Percentiles rank a stretch among this genome's conserved stretches.
Evolutionary conservation across 2,797 vertebrate genomes (phyloP).

Genomic region (Sphenopsis melanotis): DNA sequence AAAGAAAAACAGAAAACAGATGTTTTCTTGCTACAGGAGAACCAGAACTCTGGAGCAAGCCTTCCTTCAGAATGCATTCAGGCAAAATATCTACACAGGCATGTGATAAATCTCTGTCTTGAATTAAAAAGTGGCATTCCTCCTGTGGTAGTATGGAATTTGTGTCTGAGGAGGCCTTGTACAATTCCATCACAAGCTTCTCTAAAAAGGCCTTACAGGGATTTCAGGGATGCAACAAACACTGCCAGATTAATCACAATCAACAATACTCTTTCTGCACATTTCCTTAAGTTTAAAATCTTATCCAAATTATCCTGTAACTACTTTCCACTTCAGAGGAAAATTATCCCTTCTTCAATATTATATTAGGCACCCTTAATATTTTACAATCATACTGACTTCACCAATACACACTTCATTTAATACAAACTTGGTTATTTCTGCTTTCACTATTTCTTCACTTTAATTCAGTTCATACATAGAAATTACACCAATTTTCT

Average conservation of each 20-base stretch:
- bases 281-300: background rate
- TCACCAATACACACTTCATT: background rate
- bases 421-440: background rate
- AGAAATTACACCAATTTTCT: background rate
- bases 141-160: background rate
- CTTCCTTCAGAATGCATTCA: background rate
- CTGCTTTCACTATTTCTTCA: background rate
- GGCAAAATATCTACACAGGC: background rate
- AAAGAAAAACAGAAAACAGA: background rate
- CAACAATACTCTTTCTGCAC: background rate
- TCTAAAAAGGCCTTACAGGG: background rate
- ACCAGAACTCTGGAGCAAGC: background rate
- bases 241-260: background rate
- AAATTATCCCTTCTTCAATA: background rate
- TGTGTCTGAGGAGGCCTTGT: background rate
- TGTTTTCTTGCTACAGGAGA: background rate
- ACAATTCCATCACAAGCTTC: background rate
- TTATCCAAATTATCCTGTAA: background rate
- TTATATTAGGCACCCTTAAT: background rate
- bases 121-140: background rate
- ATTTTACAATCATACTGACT: background rate
- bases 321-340: background rate
- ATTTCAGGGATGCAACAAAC: background rate
- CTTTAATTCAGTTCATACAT: background rate
- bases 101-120: background rate